Base-by-base conservation (phyloP, 1,140 invertebrate species). In the Tetraneura akinire region DNA sequence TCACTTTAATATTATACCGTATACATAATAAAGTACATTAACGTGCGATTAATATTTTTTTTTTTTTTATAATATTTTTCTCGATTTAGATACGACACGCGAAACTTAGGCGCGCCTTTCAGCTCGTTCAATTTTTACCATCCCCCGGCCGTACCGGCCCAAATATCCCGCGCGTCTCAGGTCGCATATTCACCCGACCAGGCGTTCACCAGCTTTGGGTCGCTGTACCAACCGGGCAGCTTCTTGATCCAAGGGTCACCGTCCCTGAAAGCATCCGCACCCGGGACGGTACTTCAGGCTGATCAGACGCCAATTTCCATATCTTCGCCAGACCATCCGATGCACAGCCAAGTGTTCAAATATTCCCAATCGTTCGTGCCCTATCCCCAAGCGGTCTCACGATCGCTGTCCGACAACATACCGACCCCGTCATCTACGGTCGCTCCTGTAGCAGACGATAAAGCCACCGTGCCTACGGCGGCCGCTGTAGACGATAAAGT, bases 281-380 rank as follows among this genome's bases (percentile, higher is more conserved):
- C 32, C 53, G 26, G 26, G 23, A 45, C 55, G 1, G 16, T 45
- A 14, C 3, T 78, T 9, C 32, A 60, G 8, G 26, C 37, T n/a
- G 4, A 8, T 55, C 68, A 49, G 16, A 47, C 42, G 13, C 74
- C 74, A 1, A 10, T 78, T n/a, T 78, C 74, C 14, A 78, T 78
- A 21, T 26, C 74, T 1, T 78, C 74, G 10, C 11, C 10, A 11
- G 53, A 45, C 13, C 74, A 78, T 29, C 74, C 74, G 16, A 11
- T 78, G 16, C 74, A 78, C 37, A 18, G n/a, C n/a, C 55, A 78
- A 10, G 53, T 78, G 1, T 78, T 78, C 53, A 23, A 62, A 9
- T 78, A 78, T 23, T 11, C 55, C 3, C 32, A 42, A 11, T 57
- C 74, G 14, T 57, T 60, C 55, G 55, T 78, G 55, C 74, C 74